These are phyloP conservation scores for Rugalucina vietnamica DNA, from an alignment of 2,888 invertebrate species.

Conservation along the genomic window DNA sequence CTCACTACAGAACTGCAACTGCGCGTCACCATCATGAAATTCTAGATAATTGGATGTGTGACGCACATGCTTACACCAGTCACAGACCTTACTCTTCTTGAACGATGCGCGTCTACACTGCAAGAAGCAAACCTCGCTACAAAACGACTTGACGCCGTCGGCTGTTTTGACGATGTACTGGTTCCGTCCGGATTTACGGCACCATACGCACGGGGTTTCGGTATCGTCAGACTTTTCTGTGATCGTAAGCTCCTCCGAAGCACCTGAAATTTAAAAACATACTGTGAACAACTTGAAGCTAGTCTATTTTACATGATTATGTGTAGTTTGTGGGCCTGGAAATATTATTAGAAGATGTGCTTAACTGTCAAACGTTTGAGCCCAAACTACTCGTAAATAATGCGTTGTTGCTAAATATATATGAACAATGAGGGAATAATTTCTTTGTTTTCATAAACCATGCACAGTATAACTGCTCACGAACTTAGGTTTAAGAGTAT, in stretches of 20 bases:
- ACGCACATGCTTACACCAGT: constrained; percentile 96
- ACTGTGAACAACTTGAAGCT: no score
- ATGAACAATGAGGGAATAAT: no score
- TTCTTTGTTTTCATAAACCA: no score
- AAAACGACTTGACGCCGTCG: constrained; percentile 86
- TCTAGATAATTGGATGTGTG: constrained; percentile 96
- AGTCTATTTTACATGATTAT: no score
- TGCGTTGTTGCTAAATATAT: no score
- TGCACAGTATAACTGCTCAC: no score
- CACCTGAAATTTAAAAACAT: neutral
- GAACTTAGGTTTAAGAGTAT: no score
- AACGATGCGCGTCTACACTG: constrained; percentile 95
- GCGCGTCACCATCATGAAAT: constrained; percentile 95
- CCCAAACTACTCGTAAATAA: no score
- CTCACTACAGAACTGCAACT: constrained; percentile 94
- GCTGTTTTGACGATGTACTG: constrained; percentile 80
- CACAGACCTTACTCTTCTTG: constrained; percentile 94
- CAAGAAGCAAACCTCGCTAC: constrained; percentile 95
- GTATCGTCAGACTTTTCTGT: constrained; percentile 9
- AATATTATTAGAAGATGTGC: no score
- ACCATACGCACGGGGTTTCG: constrained; percentile 81
- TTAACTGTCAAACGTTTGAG: no score
- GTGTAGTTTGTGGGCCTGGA: no score
- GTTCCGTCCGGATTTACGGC: constrained; percentile 82
- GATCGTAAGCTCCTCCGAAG: neutral